These are phyloP conservation scores for Motacilla alba DNA, from an alignment of 2,113 vertebrate species.

Conservation along the genomic window DNA sequence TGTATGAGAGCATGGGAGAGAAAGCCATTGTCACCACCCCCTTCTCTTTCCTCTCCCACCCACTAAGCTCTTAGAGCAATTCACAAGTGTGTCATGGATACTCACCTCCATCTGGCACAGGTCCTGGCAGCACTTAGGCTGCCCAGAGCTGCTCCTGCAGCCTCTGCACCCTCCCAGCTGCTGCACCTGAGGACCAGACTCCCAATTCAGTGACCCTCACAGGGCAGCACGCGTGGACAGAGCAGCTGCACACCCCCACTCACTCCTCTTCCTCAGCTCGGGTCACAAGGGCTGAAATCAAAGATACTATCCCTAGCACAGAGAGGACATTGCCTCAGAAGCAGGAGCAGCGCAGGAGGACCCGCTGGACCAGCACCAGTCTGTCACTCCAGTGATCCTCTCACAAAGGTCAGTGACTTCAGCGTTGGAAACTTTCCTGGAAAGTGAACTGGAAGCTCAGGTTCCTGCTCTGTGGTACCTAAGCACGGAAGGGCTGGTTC, in stretches of 20 bases:
- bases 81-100: background rate
- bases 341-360: background rate
- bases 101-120: background rate
- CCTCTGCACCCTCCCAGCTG: background rate
- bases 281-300: background rate
- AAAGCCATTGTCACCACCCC: background rate
- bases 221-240: background rate
- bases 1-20: background rate
- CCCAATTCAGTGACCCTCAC: background rate
- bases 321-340: background rate
- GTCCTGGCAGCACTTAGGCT: background rate
- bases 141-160: background rate
- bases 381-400: background rate
- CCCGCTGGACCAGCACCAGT: accelerated
- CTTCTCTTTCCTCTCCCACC: background rate
- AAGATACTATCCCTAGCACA: background rate
- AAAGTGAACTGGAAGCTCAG: background rate
- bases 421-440: accelerated
- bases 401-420: background rate
- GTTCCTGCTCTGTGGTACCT: background rate
- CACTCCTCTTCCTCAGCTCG: background rate
- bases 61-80: background rate
- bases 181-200: background rate
- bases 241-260: background rate
- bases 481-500: background rate